Percentiles rank a stretch among this genome's conserved stretches.
Evolutionary conservation across 2,888 invertebrate species (phyloP).

Genomic region (Palloptera scutellata): DNA sequence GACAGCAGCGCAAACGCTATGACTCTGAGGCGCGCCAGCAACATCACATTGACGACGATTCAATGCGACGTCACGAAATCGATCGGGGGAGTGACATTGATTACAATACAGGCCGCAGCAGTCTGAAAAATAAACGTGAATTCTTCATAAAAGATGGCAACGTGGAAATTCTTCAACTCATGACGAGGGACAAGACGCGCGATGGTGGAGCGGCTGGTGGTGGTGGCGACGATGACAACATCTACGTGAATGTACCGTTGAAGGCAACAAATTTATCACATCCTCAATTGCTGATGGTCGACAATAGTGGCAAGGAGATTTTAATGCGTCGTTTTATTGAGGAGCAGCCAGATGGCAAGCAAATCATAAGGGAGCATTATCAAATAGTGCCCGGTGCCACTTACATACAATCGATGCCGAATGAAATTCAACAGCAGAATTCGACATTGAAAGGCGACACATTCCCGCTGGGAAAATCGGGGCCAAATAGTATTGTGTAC

Average conservation of each 20-base stretch:
- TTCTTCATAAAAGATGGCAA: constrained; percentile 85
- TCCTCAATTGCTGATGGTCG: constrained; percentile 72
- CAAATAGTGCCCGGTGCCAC: constrained; percentile 63
- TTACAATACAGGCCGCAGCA: constrained; percentile 58
- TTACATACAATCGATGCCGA: constrained; percentile 61
- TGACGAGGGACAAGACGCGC: constrained; percentile 74
- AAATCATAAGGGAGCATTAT: constrained; percentile 68
- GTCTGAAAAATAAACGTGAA: constrained; percentile 68
- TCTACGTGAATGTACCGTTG: constrained; percentile 68
- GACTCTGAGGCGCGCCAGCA: constrained; percentile 55
- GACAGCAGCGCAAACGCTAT: constrained; percentile 44
- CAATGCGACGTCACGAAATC: constrained; percentile 78
- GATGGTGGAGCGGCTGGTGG: constrained; percentile 56
- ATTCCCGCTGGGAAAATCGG: constrained; percentile 58
- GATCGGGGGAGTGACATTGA: constrained; percentile 77
- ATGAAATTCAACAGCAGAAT: constrained; percentile 58
- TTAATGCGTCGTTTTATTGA: constrained; percentile 85
- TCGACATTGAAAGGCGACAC: constrained; percentile 55
- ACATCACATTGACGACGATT: constrained; percentile 73
- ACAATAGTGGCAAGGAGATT: constrained; percentile 85
- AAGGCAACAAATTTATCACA: constrained; percentile 68
- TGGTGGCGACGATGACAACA: constrained; percentile 71
- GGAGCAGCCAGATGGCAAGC: constrained; percentile 76
- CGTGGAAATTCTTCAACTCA: constrained; percentile 81
- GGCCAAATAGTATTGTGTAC: constrained; percentile 64